Evolutionary conservation across 2,888 invertebrate genomes (phyloP).

Genomic region (Drosophila quasianomalipes): DNA sequence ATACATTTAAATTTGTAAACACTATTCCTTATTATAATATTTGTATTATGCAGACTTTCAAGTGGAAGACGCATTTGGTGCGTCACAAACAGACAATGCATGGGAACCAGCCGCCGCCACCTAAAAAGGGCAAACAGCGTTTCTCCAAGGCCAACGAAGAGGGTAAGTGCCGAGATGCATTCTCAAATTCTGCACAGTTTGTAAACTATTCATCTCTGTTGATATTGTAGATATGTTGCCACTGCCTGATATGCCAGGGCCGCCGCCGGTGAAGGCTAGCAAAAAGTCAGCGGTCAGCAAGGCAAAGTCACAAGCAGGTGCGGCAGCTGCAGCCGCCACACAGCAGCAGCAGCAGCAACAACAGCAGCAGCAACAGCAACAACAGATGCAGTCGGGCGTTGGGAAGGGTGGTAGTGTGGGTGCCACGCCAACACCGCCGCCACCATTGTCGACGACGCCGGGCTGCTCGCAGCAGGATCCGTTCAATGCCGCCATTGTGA

Average conservation of each 20-base stretch:
- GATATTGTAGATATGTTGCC: conserved; percentile 69
- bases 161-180: conserved; percentile 63
- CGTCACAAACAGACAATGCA: conserved; percentile 85
- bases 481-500: conserved; percentile 83
- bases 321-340: conserved; percentile 35
- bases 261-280: conserved; percentile 84
- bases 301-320: conserved; percentile 77
- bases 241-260: conserved; percentile 84
- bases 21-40: background rate
- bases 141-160: conserved; percentile 83
- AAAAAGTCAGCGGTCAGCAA: conserved; percentile 84
- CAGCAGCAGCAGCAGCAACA: conserved; percentile 52
- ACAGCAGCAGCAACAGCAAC: conserved; percentile 57
- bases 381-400: conserved; percentile 45
- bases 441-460: conserved; percentile 84
- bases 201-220: background rate
- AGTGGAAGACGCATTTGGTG: conserved; percentile 85
- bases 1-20: background rate
- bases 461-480: conserved; percentile 83
- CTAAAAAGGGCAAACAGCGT: conserved; percentile 83
- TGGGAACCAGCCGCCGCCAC: conserved; percentile 83
- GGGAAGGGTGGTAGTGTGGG: conserved; percentile 68
- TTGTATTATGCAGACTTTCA: conserved; percentile 79
- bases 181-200: background rate
- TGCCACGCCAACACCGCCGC: conserved; percentile 83